A percentile compares a stretch with the other conserved stretches of the same genome.
Evolutionary conservation across 2,113 vertebrate species (phyloP).

Genomic region (Trematocara stigmaticum): DNA sequence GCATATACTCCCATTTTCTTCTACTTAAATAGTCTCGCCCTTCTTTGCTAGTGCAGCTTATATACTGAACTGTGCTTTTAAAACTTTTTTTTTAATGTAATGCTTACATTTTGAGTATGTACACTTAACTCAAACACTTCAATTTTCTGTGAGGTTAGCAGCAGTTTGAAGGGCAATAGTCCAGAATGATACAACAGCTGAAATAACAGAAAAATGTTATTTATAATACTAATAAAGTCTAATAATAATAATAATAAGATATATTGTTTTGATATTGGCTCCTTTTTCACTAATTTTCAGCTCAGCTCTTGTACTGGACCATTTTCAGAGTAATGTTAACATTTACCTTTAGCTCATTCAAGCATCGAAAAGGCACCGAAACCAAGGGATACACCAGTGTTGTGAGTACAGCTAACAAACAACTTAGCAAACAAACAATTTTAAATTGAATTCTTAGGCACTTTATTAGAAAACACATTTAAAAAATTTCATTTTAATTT

Average conservation of each 20-base stretch:
- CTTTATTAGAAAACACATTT: background rate
- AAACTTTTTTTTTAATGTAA: background rate
- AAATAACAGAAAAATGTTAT: background rate
- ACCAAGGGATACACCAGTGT: background rate
- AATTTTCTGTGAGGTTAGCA: background rate
- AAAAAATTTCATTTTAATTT: background rate
- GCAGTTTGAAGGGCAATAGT: background rate
- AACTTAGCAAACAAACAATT: background rate
- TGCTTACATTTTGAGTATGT: background rate
- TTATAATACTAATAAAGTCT: background rate
- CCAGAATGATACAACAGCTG: background rate
- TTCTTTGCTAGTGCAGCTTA: background rate
- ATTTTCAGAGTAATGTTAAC: background rate
- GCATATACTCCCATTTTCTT: background rate
- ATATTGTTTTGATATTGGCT: background rate
- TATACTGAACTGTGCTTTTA: background rate
- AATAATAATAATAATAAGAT: background rate
- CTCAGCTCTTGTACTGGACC: background rate
- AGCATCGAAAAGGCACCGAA: background rate
- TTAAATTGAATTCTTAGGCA: background rate
- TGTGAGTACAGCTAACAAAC: background rate
- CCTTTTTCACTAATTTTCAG: background rate
- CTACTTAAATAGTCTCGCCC: background rate
- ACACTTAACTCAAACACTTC: background rate
- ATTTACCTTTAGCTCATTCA: background rate